Conservation (phyloP, 2,113 vertebrate species). For the Festucalex cinctus region DNA sequence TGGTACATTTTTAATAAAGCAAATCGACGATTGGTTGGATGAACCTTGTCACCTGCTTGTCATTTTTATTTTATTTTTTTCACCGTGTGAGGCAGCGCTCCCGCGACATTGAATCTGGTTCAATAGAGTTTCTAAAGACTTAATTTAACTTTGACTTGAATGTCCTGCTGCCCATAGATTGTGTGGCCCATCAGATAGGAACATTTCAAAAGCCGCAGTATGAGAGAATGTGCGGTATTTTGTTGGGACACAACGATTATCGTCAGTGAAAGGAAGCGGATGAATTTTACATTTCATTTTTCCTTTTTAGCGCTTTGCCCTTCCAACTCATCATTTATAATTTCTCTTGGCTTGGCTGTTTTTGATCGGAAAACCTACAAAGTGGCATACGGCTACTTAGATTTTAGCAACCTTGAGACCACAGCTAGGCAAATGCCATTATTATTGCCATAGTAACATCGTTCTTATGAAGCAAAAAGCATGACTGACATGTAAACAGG, state of each 20-base stretch:
- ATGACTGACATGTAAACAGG: background rate
- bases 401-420: background rate
- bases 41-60: slow-evolving; percentile 62
- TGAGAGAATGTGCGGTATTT: slow-evolving; percentile 19
- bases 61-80: slow-evolving; percentile 44
- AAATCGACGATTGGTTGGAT: slow-evolving; percentile 59
- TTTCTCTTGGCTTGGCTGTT: slow-evolving; percentile 17
- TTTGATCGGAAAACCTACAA: no score
- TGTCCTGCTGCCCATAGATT: background rate
- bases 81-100: background rate
- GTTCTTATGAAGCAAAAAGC: background rate
- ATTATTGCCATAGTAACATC: background rate
- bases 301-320: background rate
- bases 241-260: slow-evolving; percentile 17
- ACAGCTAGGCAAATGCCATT: background rate
- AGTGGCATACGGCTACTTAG: background rate
- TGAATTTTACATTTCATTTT: background rate
- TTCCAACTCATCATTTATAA: slow-evolving; percentile 1
- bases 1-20: slow-evolving; percentile 72
- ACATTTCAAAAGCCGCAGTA: background rate
- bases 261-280: slow-evolving; percentile 5
- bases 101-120: background rate
- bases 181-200: background rate
- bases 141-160: background rate
- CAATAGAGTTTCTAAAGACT: background rate